Evolutionary conservation across 2,113 vertebrate species (phyloP).

Genomic region (Aspiorhynchus laticeps): DNA sequence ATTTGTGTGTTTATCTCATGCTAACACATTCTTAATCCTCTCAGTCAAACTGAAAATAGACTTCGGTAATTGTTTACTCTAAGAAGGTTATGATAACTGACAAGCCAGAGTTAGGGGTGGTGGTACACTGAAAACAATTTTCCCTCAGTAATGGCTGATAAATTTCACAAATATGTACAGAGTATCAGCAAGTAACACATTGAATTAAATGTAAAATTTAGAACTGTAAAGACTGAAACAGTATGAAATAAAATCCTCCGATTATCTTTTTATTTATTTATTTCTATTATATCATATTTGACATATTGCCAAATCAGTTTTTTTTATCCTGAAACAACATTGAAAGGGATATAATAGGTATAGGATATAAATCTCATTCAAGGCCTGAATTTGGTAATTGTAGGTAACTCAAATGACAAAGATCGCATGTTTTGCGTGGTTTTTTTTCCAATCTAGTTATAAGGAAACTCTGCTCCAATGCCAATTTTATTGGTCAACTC

Average conservation of each 20-base stretch:
- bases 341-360: too few species aligned
- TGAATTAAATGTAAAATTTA: too few species aligned
- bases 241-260: too few species aligned
- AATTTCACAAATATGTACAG: neutral
- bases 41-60: neutral
- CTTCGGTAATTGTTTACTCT: neutral
- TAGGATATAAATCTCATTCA: too few species aligned
- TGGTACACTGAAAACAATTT: neutral
- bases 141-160: neutral
- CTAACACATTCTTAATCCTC: conserved; percentile 18
- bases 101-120: neutral
- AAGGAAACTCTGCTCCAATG: too few species aligned
- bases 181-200: too few species aligned
- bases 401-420: too few species aligned
- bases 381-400: too few species aligned
- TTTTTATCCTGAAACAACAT: neutral
- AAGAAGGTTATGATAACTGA: neutral
- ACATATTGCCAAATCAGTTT: neutral
- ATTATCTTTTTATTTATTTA: neutral
- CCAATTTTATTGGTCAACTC: neutral
- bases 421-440: too few species aligned
- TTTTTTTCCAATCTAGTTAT: too few species aligned
- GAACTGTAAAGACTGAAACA: too few species aligned
- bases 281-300: too few species aligned
- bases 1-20: conserved; percentile 13